Evolutionary conservation across 2,797 vertebrate genomes (phyloP).

Genomic region (Neolamprologus multifasciatus): DNA sequence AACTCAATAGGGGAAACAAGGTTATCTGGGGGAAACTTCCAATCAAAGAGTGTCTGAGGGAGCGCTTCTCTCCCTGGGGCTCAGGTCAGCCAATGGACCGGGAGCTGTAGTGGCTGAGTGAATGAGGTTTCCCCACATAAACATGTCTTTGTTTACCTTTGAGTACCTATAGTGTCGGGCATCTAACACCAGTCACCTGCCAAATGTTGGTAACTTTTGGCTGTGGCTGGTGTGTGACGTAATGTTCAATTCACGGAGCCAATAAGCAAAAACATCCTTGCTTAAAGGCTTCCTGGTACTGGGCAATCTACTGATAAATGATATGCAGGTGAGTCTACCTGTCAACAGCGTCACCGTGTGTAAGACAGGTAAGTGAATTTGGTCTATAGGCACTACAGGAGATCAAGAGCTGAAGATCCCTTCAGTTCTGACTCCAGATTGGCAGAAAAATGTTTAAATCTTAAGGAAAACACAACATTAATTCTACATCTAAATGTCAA

Average conservation of each 20-base stretch:
- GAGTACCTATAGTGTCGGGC: not conserved
- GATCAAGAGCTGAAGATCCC: conserved; percentile 31
- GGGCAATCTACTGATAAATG: not conserved
- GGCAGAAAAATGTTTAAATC: not conserved
- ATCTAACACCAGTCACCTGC: not conserved
- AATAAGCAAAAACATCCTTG: not conserved
- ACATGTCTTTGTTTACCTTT: conserved; percentile 57
- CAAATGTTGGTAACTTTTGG: not conserved
- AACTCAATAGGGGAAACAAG: not conserved
- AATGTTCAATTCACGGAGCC: not conserved
- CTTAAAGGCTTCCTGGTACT: not conserved
- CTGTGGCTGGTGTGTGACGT: not conserved
- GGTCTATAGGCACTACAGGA: not conserved
- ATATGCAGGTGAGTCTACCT: not conserved
- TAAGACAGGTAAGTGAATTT: conserved; percentile 1
- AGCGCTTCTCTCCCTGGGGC: conserved; percentile 56
- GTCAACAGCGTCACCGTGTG: conserved; percentile 2
- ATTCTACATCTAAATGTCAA: conserved; percentile 16
- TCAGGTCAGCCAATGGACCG: conserved; percentile 61
- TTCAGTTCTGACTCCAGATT: not conserved
- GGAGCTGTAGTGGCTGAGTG: conserved; percentile 66
- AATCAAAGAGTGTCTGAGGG: conserved; percentile 33
- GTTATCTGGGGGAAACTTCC: not conserved
- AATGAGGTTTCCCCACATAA: conserved; percentile 66
- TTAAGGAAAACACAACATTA: not conserved